phyloP scores from a whole-genome alignment of 2,113 vertebrate species.

The Podiceps cristatus region DNA sequence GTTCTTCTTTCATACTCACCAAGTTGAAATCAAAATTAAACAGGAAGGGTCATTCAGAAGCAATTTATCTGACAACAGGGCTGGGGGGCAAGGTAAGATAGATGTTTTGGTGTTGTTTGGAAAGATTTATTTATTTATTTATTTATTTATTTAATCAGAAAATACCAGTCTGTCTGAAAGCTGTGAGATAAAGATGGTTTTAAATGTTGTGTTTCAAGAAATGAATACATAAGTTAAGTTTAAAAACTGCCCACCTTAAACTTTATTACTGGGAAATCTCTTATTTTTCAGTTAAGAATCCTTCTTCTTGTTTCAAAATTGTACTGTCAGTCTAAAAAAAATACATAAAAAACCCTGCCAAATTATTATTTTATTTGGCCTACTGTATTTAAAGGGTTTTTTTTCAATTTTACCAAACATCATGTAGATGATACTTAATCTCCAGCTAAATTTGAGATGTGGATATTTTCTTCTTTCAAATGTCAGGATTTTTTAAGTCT shows the following conservation, averaged over 20 bases:
- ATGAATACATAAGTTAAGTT: neutral
- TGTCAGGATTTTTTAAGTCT: neutral
- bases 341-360: neutral
- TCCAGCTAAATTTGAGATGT: neutral
- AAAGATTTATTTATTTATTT: neutral
- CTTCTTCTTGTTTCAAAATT: neutral
- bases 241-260: neutral
- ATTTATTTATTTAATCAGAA: neutral
- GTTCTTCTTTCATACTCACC: neutral
- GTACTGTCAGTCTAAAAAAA: neutral
- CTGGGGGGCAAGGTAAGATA: neutral
- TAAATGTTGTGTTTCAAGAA: neutral
- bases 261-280: accelerated
- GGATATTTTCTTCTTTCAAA: neutral
- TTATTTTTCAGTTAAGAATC: neutral
- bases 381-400: neutral
- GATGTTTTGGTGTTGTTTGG: neutral
- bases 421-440: neutral
- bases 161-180: neutral
- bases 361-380: neutral
- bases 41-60: neutral
- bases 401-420: neutral
- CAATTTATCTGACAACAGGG: neutral
- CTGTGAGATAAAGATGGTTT: neutral
- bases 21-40: neutral